Conservation (phyloP, 2,113 vertebrate species). For the Crotophaga sulcirostris region DNA sequence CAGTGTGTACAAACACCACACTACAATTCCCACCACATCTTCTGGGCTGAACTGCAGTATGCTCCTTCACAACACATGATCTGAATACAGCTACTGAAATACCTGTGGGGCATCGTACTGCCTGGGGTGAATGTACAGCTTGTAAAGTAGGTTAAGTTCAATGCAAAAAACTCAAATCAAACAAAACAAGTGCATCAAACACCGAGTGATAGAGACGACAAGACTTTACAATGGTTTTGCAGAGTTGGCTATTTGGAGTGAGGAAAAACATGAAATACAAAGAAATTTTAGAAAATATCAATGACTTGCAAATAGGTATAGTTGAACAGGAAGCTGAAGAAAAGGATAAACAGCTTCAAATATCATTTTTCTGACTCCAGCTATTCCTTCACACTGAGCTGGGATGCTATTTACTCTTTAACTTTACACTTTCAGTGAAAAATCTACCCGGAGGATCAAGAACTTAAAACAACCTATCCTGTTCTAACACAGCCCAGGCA, state of each 20-base stretch:
- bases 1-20: accelerated
- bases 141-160: background rate
- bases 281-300: background rate
- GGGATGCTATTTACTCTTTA: background rate
- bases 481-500: background rate
- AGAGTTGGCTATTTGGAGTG: background rate
- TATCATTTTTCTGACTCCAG: background rate
- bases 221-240: background rate
- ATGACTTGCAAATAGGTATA: background rate
- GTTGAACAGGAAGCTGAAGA: background rate
- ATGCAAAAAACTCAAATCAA: background rate
- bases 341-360: background rate
- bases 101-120: background rate
- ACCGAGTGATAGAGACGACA: background rate
- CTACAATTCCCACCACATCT: background rate
- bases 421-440: background rate
- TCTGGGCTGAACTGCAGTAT: background rate
- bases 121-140: background rate
- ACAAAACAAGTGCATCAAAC: background rate
- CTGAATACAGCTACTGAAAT: background rate
- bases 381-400: background rate
- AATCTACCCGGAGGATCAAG: background rate
- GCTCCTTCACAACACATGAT: background rate
- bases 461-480: background rate
- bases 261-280: background rate